Conservation (phyloP, 2,797 vertebrate genomes). For the Acanthurus leucopareius region DNA sequence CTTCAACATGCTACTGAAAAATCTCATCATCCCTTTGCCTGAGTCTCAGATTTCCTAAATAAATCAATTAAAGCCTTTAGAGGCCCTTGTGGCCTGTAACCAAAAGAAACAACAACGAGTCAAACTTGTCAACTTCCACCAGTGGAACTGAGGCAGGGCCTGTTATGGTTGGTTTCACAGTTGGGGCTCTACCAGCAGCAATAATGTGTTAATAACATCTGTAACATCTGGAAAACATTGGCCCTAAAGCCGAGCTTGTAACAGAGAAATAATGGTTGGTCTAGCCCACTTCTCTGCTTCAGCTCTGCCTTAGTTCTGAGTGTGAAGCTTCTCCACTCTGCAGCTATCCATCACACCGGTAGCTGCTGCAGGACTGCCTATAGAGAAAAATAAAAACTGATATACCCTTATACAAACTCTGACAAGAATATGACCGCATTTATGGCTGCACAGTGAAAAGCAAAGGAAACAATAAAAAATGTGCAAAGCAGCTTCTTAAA, state of each 20-base stretch:
- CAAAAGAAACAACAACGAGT: conserved; percentile 58
- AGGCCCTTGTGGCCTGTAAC: conserved; percentile 52
- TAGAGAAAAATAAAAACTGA: conserved; percentile 28
- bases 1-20: conserved; percentile 58
- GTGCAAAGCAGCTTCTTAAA: no score
- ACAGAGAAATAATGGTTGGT: conserved; percentile 69
- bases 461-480: no score
- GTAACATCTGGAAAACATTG: conserved; percentile 77
- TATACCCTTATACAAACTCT: conserved; percentile 33
- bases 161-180: conserved; percentile 70
- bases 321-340: conserved; percentile 1
- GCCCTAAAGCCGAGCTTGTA: conserved; percentile 44
- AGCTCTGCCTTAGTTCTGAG: conserved; percentile 26
- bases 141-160: conserved; percentile 35
- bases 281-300: conserved; percentile 24
- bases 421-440: conserved; percentile 19
- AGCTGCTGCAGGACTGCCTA: conserved; percentile 21
- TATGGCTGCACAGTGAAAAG: conserved; percentile 6
- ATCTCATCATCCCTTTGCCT: conserved; percentile 42
- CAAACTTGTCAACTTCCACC: conserved; percentile 29
- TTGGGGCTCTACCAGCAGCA: conserved; percentile 67
- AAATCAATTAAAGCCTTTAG: conserved; percentile 60
- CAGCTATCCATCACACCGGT: conserved; percentile 30
- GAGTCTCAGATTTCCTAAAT: conserved; percentile 62
- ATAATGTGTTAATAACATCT: conserved; percentile 72